Conservation (phyloP, 2,797 vertebrate species). For the Eurystomus glaucurus region DNA sequence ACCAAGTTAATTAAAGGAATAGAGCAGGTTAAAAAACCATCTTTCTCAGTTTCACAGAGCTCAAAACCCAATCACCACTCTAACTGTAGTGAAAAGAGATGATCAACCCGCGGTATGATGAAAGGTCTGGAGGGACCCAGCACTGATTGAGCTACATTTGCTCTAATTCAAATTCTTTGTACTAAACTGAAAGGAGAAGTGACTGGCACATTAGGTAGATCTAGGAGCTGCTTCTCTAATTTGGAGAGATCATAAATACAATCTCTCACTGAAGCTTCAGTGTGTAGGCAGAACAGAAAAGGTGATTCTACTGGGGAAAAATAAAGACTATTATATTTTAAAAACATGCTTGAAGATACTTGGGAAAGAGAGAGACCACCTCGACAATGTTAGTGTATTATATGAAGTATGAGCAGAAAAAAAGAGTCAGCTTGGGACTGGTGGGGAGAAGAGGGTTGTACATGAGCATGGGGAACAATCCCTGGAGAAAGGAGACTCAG, state of each 20-base stretch:
- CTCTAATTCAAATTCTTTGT: not conserved
- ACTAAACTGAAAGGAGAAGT: slow-evolving; percentile 28
- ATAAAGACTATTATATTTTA: slow-evolving; percentile 17
- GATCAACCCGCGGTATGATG: accelerated
- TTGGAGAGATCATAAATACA: slow-evolving; percentile 31
- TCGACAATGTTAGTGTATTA: not conserved
- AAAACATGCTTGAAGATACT: slow-evolving; percentile 17
- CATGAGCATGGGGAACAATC: not conserved
- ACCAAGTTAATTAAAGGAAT: not conserved
- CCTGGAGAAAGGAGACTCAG: not conserved
- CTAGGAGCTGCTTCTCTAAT: slow-evolving; percentile 14
- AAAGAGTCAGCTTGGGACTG: not conserved
- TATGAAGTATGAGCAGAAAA: not conserved
- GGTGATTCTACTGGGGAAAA: slow-evolving; percentile 6
- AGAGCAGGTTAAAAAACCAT: not conserved
- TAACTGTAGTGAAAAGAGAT: not conserved
- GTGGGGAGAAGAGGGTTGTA: not conserved
- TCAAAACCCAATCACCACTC: not conserved
- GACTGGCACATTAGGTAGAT: slow-evolving; percentile 19
- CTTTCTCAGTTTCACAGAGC: not conserved
- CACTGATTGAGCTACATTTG: not conserved
- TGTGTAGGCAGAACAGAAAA: slow-evolving; percentile 22
- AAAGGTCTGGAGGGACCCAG: not conserved
- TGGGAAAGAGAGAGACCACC: not conserved
- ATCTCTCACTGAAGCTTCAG: not conserved